Evolutionary conservation across 1,140 invertebrate species (phyloP).

Genomic region (Ylistrum balloti): DNA sequence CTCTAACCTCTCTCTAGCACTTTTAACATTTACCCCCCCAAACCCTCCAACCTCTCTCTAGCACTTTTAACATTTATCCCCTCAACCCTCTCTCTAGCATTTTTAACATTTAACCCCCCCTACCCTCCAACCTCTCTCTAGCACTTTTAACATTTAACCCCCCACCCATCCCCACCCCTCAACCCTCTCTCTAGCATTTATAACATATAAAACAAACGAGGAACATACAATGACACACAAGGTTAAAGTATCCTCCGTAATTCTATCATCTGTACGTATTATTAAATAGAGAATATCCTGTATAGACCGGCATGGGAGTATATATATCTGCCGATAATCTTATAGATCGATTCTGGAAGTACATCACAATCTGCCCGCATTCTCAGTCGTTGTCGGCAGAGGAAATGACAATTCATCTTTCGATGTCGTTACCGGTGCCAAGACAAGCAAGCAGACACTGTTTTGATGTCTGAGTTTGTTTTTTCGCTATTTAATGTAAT

Average conservation of each 20-base stretch:
- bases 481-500: not conserved
- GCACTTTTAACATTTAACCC: too few relatives aligned
- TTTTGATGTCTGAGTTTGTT: not conserved
- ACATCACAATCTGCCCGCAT: not conserved
- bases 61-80: too few relatives aligned
- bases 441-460: not conserved
- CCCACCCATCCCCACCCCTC: too few relatives aligned
- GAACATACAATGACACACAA: not conserved
- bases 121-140: too few relatives aligned
- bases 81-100: too few relatives aligned
- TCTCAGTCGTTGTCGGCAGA: not conserved
- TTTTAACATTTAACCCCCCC: too few relatives aligned
- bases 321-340: not conserved
- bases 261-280: not conserved
- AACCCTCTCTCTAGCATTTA: not conserved
- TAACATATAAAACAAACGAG: not conserved
- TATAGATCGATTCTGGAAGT: not conserved
- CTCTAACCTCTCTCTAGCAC: too few relatives aligned
- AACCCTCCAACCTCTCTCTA: too few relatives aligned
- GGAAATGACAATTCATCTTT: not conserved
- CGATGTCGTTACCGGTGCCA: not conserved
- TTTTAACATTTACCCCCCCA: too few relatives aligned
- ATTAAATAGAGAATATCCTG: not conserved
- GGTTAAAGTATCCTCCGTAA: not conserved
- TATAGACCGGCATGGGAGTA: not conserved